These are phyloP conservation scores for Arenaria interpres DNA, from an alignment of 2,113 vertebrate genomes.

Conservation along the genomic window DNA sequence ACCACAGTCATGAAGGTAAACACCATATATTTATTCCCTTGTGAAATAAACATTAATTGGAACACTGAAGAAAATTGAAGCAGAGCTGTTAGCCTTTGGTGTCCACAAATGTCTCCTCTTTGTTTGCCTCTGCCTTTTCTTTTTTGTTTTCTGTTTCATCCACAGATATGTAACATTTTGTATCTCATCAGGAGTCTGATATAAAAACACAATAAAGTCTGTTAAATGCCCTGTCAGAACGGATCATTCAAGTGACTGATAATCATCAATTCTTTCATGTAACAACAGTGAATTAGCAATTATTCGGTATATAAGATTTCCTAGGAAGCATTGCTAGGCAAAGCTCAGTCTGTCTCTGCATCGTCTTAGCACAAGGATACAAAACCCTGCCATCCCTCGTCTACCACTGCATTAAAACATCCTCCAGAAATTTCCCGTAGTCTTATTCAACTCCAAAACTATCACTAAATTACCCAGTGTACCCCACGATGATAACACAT, in stretches of 20 bases:
- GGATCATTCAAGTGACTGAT: neutral
- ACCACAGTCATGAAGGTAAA: neutral
- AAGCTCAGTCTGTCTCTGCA: neutral
- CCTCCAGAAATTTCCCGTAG: neutral
- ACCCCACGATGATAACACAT: neutral
- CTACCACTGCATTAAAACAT: neutral
- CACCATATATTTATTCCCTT: neutral
- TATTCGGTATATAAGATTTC: neutral
- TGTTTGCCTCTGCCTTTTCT: neutral
- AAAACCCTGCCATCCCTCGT: neutral
- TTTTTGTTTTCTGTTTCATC: neutral
- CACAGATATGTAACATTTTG: neutral
- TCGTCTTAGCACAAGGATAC: neutral
- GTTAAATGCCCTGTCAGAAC: neutral
- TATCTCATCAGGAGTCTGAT: neutral
- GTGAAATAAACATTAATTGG: neutral
- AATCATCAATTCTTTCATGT: neutral
- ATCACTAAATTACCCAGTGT: rapidly evolving
- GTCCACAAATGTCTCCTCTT: neutral
- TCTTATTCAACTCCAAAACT: neutral
- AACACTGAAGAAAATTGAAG: neutral
- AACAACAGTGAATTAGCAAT: neutral
- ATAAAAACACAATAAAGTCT: neutral
- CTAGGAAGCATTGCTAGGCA: neutral
- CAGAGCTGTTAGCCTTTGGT: neutral